phyloP scores from a whole-genome alignment of 1,140 invertebrate species.

The Euwallacea similis region DNA sequence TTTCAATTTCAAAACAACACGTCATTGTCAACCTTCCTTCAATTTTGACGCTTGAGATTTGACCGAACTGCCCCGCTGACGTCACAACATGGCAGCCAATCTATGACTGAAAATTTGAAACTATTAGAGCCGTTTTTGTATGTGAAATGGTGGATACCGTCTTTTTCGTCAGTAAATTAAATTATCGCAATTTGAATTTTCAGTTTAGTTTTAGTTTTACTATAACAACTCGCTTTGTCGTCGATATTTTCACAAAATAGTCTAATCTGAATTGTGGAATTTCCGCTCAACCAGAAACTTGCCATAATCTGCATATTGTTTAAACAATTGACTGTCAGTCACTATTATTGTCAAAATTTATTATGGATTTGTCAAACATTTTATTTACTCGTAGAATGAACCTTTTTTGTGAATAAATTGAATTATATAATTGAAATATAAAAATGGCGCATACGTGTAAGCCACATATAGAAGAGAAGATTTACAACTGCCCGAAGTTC shows the following conservation, averaged over 20 bases:
- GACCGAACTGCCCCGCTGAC: slow-evolving; percentile 18
- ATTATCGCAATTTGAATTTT: slow-evolving; percentile 7
- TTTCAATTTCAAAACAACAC: slow-evolving; percentile 49
- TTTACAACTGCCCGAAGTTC: slow-evolving; percentile 36
- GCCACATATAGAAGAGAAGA: slow-evolving; percentile 38
- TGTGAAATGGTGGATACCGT: background rate
- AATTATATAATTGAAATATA: no score
- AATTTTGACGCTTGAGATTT: background rate
- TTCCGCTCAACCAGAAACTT: background rate
- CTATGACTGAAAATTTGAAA: no score
- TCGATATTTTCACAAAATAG: no score
- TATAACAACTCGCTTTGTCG: background rate
- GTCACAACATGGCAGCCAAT: slow-evolving; percentile 36
- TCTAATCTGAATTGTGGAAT: no score
- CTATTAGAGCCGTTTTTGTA: no score
- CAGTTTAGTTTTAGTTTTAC: slow-evolving; percentile 6
- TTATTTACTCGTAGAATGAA: slow-evolving; percentile 25
- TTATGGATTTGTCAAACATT: slow-evolving; percentile 36
- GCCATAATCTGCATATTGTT: slow-evolving; percentile 14
- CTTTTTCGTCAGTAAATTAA: slow-evolving; percentile 20
- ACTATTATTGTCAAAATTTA: slow-evolving; percentile 37
- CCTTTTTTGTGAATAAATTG: slow-evolving; percentile 33
- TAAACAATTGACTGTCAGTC: slow-evolving; percentile 35
- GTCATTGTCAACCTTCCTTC: slow-evolving; percentile 43
- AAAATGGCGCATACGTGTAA: slow-evolving; percentile 41